Percentiles rank a stretch among this genome's conserved stretches.
Conservation (phyloP, 2,113 vertebrate genomes). For the Callipepla californica region DNA sequence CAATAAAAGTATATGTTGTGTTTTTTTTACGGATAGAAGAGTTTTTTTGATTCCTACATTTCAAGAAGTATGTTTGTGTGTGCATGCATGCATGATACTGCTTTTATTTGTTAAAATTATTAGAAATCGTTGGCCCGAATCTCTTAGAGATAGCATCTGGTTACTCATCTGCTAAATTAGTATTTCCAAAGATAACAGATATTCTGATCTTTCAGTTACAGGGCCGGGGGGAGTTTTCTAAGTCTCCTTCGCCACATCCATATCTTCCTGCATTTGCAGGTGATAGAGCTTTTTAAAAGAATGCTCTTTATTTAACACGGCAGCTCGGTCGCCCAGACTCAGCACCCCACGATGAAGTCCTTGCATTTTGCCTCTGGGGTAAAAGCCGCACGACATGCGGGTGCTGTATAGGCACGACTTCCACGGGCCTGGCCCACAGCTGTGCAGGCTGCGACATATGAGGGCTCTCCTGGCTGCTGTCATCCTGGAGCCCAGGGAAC, state of each 20-base stretch:
- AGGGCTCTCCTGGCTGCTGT: not conserved
- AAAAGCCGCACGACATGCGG: fast-evolving
- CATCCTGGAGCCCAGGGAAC: not conserved
- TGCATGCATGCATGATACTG: fast-evolving
- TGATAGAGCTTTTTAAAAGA: not conserved
- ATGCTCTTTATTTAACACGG: not conserved
- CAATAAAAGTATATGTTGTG: not conserved
- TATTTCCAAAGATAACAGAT: constrained; percentile 27
- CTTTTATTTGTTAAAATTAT: constrained; percentile 19
- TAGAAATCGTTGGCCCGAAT: constrained; percentile 30
- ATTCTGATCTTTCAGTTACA: not conserved
- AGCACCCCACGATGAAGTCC: fast-evolving
- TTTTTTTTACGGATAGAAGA: constrained; percentile 24
- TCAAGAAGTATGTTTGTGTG: not conserved
- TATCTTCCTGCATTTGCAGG: not conserved
- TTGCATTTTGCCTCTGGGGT: not conserved
- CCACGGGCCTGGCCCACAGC: fast-evolving
- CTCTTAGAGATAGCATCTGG: constrained; percentile 14
- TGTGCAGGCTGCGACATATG: fast-evolving
- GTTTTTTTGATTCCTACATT: constrained; percentile 45
- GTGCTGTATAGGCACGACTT: not conserved
- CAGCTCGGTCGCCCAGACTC: not conserved
- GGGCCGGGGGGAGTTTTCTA: not conserved
- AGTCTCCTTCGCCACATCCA: not conserved
- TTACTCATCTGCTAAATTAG: constrained; percentile 34